Evolutionary conservation across 2,888 invertebrate genomes (phyloP).

Genomic region (Drosophila anomelani): DNA sequence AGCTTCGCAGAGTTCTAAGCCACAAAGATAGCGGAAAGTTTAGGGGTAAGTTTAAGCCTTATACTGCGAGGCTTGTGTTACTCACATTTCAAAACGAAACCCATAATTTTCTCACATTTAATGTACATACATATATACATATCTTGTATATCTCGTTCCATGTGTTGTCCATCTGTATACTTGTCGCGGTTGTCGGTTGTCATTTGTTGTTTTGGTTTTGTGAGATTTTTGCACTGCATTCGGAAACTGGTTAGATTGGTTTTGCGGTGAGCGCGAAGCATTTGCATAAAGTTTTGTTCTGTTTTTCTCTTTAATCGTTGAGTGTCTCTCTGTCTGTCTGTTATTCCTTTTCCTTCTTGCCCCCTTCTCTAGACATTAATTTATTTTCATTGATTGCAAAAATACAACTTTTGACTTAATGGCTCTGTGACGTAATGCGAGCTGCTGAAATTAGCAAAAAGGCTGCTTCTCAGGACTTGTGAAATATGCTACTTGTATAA

Average conservation of each 20-base stretch:
- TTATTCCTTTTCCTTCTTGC: neutral
- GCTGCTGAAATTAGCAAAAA: slow-evolving; percentile 63
- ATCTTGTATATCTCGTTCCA: slow-evolving; percentile 14
- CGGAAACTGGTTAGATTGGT: slow-evolving; percentile 67
- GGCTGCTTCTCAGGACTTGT: slow-evolving; percentile 23
- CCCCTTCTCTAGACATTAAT: slow-evolving; percentile 48
- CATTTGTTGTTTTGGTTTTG: slow-evolving; percentile 45
- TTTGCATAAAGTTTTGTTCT: slow-evolving; percentile 78
- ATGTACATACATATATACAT: slow-evolving; percentile 16
- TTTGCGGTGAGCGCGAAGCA: slow-evolving; percentile 28
- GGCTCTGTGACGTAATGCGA: slow-evolving; percentile 70
- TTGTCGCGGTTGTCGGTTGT: slow-evolving; percentile 32
- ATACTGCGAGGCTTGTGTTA: slow-evolving; percentile 19
- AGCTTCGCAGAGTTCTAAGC: slow-evolving; percentile 23
- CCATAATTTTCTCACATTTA: slow-evolving; percentile 37
- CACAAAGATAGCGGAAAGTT: slow-evolving; percentile 2
- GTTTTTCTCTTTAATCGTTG: slow-evolving; percentile 63
- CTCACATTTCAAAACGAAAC: slow-evolving; percentile 25
- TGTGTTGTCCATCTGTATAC: slow-evolving; percentile 43
- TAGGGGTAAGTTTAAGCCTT: slow-evolving; percentile 11
- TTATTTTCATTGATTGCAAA: slow-evolving; percentile 75
- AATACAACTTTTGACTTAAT: slow-evolving; percentile 52
- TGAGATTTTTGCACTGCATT: slow-evolving; percentile 63
- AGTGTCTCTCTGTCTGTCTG: slow-evolving; percentile 10
- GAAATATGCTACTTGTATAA: slow-evolving; percentile 20